phyloP scores from a whole-genome alignment of 2,797 vertebrate genomes.

The Pseudomugil tenellus region DNA sequence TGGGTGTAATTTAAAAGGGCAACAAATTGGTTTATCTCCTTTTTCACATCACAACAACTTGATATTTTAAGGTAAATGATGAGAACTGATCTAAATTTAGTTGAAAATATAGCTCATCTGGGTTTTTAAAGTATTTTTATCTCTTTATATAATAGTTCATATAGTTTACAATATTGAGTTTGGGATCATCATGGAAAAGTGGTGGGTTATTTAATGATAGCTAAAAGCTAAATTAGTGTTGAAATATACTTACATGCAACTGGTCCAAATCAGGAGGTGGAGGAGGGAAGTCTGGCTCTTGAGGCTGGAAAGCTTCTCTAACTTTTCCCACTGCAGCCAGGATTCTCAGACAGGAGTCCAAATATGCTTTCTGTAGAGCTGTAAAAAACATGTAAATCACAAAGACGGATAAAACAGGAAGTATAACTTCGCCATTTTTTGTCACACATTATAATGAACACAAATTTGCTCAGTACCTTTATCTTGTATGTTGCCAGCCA shows the following conservation, averaged over 20 bases:
- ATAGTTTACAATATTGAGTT: background rate
- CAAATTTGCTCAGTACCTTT: slow-evolving; percentile 83
- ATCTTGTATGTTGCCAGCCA: slow-evolving; percentile 96
- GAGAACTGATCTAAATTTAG: no score
- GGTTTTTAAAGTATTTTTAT: no score
- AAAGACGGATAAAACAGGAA: background rate
- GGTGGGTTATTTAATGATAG: background rate
- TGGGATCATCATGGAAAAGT: background rate
- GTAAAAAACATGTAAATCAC: slow-evolving; percentile 11
- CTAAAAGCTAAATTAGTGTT: background rate
- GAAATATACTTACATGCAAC: slow-evolving; percentile 85
- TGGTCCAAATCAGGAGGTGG: slow-evolving; percentile 97
- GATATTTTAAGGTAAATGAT: no score
- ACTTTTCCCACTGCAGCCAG: slow-evolving; percentile 95
- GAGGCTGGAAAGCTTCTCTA: slow-evolving; percentile 96
- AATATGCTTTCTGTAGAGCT: slow-evolving; percentile 95
- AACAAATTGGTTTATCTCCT: no score
- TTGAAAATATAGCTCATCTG: no score
- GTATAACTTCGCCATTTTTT: background rate
- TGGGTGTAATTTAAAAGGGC: no score
- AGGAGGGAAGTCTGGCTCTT: slow-evolving; percentile 95
- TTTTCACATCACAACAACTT: no score
- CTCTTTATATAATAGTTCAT: no score
- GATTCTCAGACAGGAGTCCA: slow-evolving; percentile 96
- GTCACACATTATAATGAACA: background rate